Evolutionary conservation across 2,888 invertebrate species (phyloP).

Genomic region (Ligdia adustata): DNA sequence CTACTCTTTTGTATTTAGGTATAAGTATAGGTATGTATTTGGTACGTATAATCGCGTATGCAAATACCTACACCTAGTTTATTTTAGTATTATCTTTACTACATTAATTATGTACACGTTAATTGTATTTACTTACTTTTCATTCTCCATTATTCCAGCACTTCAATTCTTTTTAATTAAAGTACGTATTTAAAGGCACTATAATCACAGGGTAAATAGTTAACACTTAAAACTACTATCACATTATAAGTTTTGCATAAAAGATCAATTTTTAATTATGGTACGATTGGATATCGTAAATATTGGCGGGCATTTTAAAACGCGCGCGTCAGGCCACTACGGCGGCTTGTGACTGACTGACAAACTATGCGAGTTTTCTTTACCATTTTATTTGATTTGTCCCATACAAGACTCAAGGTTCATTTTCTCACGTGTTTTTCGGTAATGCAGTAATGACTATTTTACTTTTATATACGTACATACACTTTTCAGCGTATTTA

Average conservation of each 20-base stretch:
- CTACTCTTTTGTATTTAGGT: too few species aligned
- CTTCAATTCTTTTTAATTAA: constrained; percentile 27
- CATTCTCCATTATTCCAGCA: constrained; percentile 57
- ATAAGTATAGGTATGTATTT: too few species aligned
- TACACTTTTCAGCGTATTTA: too few species aligned
- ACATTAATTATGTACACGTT: constrained; percentile 6
- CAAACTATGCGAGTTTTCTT: constrained; percentile 10
- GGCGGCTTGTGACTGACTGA: constrained; percentile 21
- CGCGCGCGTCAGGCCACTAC: constrained; percentile 13
- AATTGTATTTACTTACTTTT: constrained; percentile 59
- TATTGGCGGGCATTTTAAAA: constrained; percentile 21
- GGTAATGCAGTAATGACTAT: too few species aligned
- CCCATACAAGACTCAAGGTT: constrained; percentile 4
- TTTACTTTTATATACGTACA: too few species aligned
- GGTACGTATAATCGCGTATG: too few species aligned
- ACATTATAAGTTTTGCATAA: constrained; percentile 14
- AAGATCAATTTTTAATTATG: constrained; percentile 11
- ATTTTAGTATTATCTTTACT: neutral
- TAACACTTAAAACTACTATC: constrained; percentile 30
- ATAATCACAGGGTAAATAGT: constrained; percentile 56
- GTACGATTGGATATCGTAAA: constrained; percentile 12
- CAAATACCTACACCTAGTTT: constrained; percentile 1
- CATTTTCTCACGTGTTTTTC: constrained; percentile 11
- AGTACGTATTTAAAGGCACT: constrained; percentile 36
- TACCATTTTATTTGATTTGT: constrained; percentile 24